These are phyloP conservation scores for Leptinotarsa undecemlineata DNA, from an alignment of 1,140 invertebrate species.

Conservation along the genomic window DNA sequence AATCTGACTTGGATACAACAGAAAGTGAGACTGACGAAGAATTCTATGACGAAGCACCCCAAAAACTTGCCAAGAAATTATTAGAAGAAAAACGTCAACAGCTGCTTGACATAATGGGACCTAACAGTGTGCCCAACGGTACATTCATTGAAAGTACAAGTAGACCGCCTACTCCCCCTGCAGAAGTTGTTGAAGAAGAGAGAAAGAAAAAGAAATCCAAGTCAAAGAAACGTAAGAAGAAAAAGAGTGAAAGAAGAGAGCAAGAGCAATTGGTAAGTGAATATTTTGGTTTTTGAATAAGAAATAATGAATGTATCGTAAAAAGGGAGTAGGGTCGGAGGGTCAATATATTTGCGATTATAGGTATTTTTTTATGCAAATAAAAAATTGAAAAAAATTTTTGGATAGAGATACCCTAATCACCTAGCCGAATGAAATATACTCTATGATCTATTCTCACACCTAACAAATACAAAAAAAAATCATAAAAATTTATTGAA, in stretches of 20 bases:
- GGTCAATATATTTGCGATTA: too few relatives aligned
- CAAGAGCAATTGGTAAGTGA: constrained; percentile 12
- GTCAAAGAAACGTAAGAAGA: constrained; percentile 64
- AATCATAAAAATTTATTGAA: too few relatives aligned
- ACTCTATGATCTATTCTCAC: too few relatives aligned
- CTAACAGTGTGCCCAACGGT: constrained; percentile 49
- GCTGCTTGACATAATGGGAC: constrained; percentile 62
- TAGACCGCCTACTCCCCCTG: constrained; percentile 61
- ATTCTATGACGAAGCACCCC: constrained; percentile 82
- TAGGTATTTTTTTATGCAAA: too few relatives aligned
- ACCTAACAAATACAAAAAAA: too few relatives aligned
- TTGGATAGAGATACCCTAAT: too few relatives aligned
- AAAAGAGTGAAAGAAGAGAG: constrained; percentile 43
- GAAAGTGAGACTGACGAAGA: constrained; percentile 84
- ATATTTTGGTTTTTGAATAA: too few relatives aligned
- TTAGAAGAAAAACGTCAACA: constrained; percentile 75
- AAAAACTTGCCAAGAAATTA: constrained; percentile 69
- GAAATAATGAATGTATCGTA: too few relatives aligned
- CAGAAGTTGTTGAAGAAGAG: constrained; percentile 48
- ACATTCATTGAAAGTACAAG: constrained; percentile 57
- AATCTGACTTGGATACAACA: constrained; percentile 81
- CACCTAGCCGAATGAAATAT: too few relatives aligned
- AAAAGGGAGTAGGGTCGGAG: too few relatives aligned
- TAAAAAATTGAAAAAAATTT: too few relatives aligned
- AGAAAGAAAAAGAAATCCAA: constrained; percentile 59